A percentile compares a stretch with the other conserved stretches of the same genome.
These are phyloP conservation scores for Acanthosepion pharaonis DNA, from an alignment of 2,888 invertebrate genomes.

Conservation along the genomic window DNA sequence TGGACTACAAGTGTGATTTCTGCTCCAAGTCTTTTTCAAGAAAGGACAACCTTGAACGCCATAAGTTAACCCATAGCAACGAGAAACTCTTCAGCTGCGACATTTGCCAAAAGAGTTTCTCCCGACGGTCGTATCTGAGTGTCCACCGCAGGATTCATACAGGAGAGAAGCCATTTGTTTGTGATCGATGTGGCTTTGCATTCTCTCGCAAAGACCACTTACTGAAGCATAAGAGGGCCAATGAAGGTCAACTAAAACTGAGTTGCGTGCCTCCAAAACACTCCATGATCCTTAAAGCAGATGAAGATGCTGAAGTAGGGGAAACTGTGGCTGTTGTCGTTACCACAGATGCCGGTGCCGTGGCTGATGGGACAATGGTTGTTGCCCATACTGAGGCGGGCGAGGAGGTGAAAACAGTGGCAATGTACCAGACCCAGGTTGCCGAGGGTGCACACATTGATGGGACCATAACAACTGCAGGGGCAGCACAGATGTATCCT, in stretches of 20 bases:
- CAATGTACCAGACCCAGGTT: conserved; percentile 24
- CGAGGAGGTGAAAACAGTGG: not conserved
- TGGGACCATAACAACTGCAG: conserved; percentile 11
- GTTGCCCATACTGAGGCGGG: not conserved
- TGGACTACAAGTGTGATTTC: not conserved
- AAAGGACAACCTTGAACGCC: not conserved
- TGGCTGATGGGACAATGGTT: not conserved
- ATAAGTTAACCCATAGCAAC: not conserved
- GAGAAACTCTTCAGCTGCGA: conserved; percentile 41
- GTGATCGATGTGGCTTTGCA: conserved; percentile 40
- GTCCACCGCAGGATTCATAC: conserved; percentile 35
- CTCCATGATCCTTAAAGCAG: not conserved
- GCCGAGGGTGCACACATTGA: not conserved
- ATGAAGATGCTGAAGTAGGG: not conserved
- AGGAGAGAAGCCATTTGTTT: conserved; percentile 36
- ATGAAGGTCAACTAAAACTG: conserved; percentile 2
- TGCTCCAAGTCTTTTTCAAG: not conserved
- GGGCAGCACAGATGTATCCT: not conserved
- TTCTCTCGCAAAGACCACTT: conserved; percentile 40
- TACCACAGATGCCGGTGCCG: not conserved
- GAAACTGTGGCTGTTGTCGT: conserved; percentile 37
- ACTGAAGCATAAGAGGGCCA: conserved; percentile 13
- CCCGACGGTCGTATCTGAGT: not conserved
- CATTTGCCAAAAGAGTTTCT: conserved; percentile 41
- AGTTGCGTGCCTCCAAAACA: conserved; percentile 42